Conservation (phyloP, 2,797 vertebrate species). For the Poecilia picta region DNA sequence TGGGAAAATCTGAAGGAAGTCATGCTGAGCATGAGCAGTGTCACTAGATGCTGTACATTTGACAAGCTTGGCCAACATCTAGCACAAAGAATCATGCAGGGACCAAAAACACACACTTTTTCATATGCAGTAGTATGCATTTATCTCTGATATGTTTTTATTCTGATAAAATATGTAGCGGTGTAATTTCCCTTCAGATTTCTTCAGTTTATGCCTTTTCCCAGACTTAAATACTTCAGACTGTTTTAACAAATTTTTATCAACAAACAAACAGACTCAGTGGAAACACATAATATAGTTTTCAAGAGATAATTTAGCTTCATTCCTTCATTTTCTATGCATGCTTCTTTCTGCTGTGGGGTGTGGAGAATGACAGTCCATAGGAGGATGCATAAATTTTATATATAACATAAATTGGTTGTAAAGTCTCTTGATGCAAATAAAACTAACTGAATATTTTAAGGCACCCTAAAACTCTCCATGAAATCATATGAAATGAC, state of each 20-base stretch:
- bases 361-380: not conserved
- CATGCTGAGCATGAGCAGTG: conserved; percentile 64
- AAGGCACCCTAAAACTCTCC: not conserved
- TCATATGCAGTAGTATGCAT: conserved; percentile 1
- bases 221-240: not conserved
- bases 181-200: not conserved
- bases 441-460: not conserved
- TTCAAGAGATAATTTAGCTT: not conserved
- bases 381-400: not conserved
- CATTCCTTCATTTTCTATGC: not conserved
- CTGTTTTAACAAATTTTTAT: not conserved
- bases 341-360: not conserved
- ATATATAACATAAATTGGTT: not conserved
- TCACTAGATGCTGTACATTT: conserved; percentile 49
- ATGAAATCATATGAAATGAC: not conserved
- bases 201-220: not conserved
- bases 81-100: conserved; percentile 16
- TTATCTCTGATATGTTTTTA: not conserved
- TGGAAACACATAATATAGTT: not conserved
- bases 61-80: conserved; percentile 36
- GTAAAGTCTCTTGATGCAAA: not conserved
- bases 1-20: conserved; percentile 62
- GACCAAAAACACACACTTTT: not conserved
- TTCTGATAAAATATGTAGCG: not conserved
- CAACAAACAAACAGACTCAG: not conserved